phyloP scores from a whole-genome alignment of 2,888 invertebrate genomes.

The Cheilosia grossa region DNA sequence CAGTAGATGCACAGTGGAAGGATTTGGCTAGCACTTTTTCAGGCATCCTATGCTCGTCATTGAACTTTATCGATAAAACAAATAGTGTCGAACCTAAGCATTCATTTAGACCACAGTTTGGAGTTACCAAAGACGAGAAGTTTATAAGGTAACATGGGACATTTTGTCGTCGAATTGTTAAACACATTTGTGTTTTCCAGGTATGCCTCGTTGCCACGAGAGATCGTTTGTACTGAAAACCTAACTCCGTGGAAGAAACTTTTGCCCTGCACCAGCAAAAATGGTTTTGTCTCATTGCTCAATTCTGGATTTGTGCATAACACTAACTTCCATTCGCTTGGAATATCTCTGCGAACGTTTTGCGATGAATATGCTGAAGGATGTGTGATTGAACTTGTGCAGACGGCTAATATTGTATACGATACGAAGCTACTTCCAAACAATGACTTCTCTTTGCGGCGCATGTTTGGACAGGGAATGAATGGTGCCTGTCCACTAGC shows the following conservation, averaged over 20 bases:
- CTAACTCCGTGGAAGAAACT: conserved; percentile 99
- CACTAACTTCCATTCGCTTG: conserved; percentile 95
- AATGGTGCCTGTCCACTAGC: conserved; percentile 93
- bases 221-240: conserved; percentile 99
- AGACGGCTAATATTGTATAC: conserved; percentile 94
- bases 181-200: conserved; percentile 83
- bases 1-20: conserved; percentile 93
- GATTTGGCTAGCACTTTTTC: conserved; percentile 95
- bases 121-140: conserved; percentile 51
- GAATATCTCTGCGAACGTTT: conserved; percentile 91
- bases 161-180: neutral
- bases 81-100: conserved; percentile 93
- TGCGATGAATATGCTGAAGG: conserved; percentile 86
- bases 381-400: conserved; percentile 90
- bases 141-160: conserved; percentile 51
- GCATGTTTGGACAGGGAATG: conserved; percentile 93
- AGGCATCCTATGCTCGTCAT: conserved; percentile 97
- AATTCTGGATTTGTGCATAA: conserved; percentile 96
- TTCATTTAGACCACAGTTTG: conserved; percentile 88
- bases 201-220: conserved; percentile 96
- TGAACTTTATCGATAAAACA: conserved; percentile 95
- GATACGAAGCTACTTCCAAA: conserved; percentile 86
- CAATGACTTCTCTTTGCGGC: conserved; percentile 92
- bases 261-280: conserved; percentile 95
- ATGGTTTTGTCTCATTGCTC: conserved; percentile 93